Evolutionary conservation across 2,797 vertebrate species (phyloP), one percentile per base, ranked within the genome.

Genomic region (Mormyrus proboscirostris): DNA sequence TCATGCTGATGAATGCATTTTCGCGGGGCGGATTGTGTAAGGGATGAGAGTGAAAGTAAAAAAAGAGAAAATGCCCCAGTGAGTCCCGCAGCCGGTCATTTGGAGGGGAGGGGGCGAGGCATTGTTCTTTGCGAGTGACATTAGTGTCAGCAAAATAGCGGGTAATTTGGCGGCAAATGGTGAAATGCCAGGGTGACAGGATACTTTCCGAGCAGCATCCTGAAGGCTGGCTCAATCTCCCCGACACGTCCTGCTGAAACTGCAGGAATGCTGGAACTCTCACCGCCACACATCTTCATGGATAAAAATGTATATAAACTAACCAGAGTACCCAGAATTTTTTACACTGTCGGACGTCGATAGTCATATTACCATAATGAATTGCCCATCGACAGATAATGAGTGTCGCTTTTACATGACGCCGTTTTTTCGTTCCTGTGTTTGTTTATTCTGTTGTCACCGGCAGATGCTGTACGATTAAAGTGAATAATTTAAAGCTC

Each of bases 111-210:
- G 53, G 33, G 16, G 22, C 6, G 19, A 86, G 33, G 38, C 85
- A 87, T 87, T 87, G 85, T 59, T 87, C 85, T 87, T 51, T 59
- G 51, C 19, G 51, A 87, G 53, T 53, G 85, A 33, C 85, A 87
- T 87, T 82, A 59, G 49, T 88, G 89, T 92, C 92, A 92, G 92
- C 91, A 91, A 91, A 91, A 91, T 57, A 69, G 83, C 47, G 82
- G 57, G 89, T 91, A 90, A 92, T 92, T 92, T 91, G 92, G 90
- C 86, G 65, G 87, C 59, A 88, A 90, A 87, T 86, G 29, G 49
- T 55, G 87, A 90, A 88, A 88, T 90, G 69, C 57, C 89, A 85
- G 73, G 83, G 88, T 88, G 91, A 90, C 88, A 86, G 89, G 89
- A 88, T 25, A 51, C 86, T 86, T 91, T 92, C 53, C 89, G 88